Percentiles rank a stretch among this genome's conserved stretches.
These are phyloP conservation scores for Iguana delicatissima DNA, from an alignment of 2,797 vertebrate genomes.

Conservation along the genomic window DNA sequence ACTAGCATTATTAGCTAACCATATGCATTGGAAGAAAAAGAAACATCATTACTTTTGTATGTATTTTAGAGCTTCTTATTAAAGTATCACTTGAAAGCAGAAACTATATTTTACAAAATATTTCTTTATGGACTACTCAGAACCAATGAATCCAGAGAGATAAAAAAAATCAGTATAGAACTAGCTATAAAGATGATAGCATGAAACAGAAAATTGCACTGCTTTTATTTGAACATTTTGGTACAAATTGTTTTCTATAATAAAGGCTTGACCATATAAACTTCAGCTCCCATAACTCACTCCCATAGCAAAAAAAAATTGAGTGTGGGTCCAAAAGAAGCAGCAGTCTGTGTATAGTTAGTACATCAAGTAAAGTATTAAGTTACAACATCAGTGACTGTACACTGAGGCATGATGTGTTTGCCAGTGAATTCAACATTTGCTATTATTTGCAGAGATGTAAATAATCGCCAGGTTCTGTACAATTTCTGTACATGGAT, in stretches of 20 bases:
- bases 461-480: background rate
- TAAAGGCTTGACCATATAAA: background rate
- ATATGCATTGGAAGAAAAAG: background rate
- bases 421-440: background rate
- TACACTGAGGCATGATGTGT: background rate
- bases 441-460: background rate
- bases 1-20: conserved; percentile 27
- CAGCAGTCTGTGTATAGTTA: background rate
- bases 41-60: background rate
- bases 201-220: background rate
- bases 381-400: background rate
- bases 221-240: conserved; percentile 12
- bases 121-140: conserved; percentile 15
- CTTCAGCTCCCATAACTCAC: background rate
- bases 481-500: too few relatives aligned
- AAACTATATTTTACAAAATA: conserved; percentile 14
- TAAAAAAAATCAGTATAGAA: background rate
- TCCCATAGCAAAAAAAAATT: background rate
- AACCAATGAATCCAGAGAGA: background rate
- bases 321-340: background rate
- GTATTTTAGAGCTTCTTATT: conserved; percentile 22
- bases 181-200: background rate
- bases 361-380: background rate
- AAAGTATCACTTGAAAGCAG: background rate
- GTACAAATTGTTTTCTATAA: background rate